A percentile compares a stretch with the other conserved stretches of the same genome.
phyloP scores from a whole-genome alignment of 2,888 invertebrate genomes.

The Lacanobia wlatinum region DNA sequence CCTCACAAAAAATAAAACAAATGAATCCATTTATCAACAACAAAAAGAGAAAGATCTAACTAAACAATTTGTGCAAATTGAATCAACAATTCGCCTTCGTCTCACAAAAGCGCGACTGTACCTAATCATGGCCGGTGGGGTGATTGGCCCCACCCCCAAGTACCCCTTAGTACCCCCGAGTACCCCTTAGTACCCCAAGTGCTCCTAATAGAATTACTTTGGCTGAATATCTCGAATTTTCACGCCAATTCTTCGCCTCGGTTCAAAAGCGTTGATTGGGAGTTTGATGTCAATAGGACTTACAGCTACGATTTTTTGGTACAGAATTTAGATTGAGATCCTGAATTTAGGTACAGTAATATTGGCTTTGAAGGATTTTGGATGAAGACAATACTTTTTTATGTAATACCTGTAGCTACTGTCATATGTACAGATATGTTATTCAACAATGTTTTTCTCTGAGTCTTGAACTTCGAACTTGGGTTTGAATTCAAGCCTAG shows the following conservation, averaged over 20 bases:
- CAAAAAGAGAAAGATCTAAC: constrained; percentile 12
- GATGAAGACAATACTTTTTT: too few species aligned
- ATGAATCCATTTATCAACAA: constrained; percentile 15
- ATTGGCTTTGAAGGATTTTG: background rate
- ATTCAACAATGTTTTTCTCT: too few species aligned
- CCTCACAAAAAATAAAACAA: constrained; percentile 6
- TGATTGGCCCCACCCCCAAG: constrained; percentile 42
- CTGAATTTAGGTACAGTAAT: background rate
- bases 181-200: constrained; percentile 31
- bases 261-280: constrained; percentile 42
- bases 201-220: constrained; percentile 46
- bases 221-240: constrained; percentile 39
- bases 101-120: constrained; percentile 26
- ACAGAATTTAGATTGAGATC: background rate
- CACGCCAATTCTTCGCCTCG: constrained; percentile 33
- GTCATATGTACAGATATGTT: too few species aligned
- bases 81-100: constrained; percentile 36
- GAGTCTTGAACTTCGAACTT: too few species aligned
- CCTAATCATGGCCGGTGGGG: constrained; percentile 43
- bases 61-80: constrained; percentile 55
- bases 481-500: too few species aligned
- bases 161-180: constrained; percentile 27
- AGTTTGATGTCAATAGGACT: constrained; percentile 20
- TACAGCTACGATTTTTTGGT: background rate
- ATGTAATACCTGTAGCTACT: too few species aligned